Evolutionary conservation across 2,888 invertebrate species (phyloP), one percentile per base, ranked within the genome.

Genomic region (Drosophila emarginata): DNA sequence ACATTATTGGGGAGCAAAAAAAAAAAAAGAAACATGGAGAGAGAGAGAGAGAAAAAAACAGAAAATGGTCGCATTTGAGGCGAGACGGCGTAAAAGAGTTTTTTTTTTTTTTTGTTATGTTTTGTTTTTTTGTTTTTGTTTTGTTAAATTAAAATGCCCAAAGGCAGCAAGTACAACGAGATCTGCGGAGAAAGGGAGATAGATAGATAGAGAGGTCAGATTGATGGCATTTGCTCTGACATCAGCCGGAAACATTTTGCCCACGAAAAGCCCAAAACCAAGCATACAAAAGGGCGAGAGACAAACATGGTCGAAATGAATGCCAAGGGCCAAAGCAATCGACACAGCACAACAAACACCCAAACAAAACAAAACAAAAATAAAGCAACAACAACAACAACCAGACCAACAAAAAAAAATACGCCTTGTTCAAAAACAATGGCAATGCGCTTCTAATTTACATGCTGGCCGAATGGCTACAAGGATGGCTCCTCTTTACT

Each of bases 301-400:
- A 73, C 83, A 73, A 76, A 71, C 79, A 74, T 75, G 77, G 88
- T 81, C 87, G 87, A 71, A 89, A 86, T 88, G 81, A 81, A 79
- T 75, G 89, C 88, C 88, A 76, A 76, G 74, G 88, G 87, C 78
- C 86, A 85, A 86, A 86, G 77, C 86, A 86, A 89, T 87, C 87
- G 81, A 87, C 85, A 85, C 45, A 40, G 67, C 51, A 63, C 60
- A 67, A 63, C 64, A 58, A 64, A 71, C 57, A 77, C 64, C 69
- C 32, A 54, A 52, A 66, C 56, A 64, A 61, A 64, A 26, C n/a
- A 32, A 15, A 36, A n/a, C 6, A n/a, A 2, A 18, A 18, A 32
- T 40, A 56, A 14, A 28, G 26, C 14, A 9, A 9, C 3, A 11
- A 4, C 23, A 37, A 28, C 6, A 64, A 11, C 1, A 56, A 64